Base-by-base conservation (phyloP, 2,888 invertebrate genomes). In the Perizoma affinitatum region DNA sequence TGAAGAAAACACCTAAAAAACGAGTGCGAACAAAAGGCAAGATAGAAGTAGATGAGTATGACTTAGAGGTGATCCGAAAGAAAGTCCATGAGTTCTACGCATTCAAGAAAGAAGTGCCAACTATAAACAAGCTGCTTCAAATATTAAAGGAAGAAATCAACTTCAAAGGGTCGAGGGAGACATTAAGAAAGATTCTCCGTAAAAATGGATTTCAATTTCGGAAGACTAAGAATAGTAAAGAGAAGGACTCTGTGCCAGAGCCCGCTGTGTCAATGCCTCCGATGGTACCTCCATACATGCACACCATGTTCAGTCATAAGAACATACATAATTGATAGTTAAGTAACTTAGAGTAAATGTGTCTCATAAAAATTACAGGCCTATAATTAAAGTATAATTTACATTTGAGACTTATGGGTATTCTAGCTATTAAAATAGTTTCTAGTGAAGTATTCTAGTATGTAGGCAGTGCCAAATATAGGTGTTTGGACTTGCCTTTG, bases 11-110 rank as follows among this genome's bases (percentile, higher is more conserved):
- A 6, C 89, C 90, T 0, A 91, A 90, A 62, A 91, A 90, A 73
- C 79, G 91, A 43, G 84, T 90, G 4, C 71, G 91, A 41, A 90
- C 90, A 2, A 91, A 90, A 74, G 91, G 91, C 11, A 89, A 87
- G 69, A 91, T 91, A 58, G 91, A 91, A 74, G 88, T 91, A 0
- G 90, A 88, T 45, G 90, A 91, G 66, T 90, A 86, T 68, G 90
- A 91, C 62, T 73, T 91, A 36, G 88, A 89, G 79, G 89, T 91
- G 0, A 91, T 91, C 11, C 72, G 89, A 43, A 75, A 90, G 51
- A 90, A 90, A 68, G 90, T 91, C 38, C 90, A 91, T n/a, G 91
- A 91, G 67, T 91, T 91, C 70, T 91, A 91, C 63, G 82, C 91
- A 7, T 91, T 85, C 63, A 91, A 91, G 64, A 91, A 91, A 74